These are phyloP conservation scores for Myotis pilosus DNA, from an alignment of 2,797 vertebrate species.

Conservation along the genomic window DNA sequence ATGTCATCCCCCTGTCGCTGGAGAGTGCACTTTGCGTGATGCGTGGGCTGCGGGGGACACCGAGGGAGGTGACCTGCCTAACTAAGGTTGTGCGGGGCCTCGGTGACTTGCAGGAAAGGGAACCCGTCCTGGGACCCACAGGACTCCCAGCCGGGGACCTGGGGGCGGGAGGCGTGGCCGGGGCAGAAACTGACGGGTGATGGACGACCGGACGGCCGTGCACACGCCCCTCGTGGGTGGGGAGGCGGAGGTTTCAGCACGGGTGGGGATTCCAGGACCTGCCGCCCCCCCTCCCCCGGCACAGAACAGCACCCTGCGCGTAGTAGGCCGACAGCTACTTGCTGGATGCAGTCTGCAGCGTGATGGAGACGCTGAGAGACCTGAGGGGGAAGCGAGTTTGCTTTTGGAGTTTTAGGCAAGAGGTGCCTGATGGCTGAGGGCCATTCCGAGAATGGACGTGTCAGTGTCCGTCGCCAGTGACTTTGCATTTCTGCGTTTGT, in stretches of 20 bases:
- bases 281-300: no score
- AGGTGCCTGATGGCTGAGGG: background rate
- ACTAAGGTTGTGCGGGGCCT: background rate
- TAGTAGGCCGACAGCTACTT: background rate
- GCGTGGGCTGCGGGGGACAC: background rate
- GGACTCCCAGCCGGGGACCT: background rate
- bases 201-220: rapidly evolving
- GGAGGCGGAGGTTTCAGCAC: background rate
- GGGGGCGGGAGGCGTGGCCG: background rate
- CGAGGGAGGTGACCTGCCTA: background rate
- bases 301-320: background rate
- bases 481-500: background rate
- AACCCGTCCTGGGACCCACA: background rate
- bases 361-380: background rate
- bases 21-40: background rate
- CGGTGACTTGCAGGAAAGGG: background rate
- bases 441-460: background rate
- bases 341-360: background rate
- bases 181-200: background rate
- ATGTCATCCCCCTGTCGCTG: background rate
- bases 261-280: background rate
- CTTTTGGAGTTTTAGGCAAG: background rate
- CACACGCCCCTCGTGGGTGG: background rate
- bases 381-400: background rate
- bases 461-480: background rate